Percentiles rank a stretch among this genome's conserved stretches.
phyloP scores from a whole-genome alignment of 2,888 invertebrate genomes.

The Plebejus melissa region DNA sequence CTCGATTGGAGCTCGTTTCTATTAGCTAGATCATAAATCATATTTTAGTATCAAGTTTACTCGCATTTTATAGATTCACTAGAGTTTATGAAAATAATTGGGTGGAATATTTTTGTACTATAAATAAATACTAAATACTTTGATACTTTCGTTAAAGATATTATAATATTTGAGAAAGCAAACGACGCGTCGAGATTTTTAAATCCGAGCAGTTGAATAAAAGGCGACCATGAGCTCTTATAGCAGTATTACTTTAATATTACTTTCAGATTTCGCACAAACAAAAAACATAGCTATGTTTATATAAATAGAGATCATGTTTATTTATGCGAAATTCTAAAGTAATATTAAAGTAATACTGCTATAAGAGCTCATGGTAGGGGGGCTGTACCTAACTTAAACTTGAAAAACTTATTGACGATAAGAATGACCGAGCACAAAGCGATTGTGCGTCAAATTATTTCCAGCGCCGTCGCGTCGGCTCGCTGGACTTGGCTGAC shows the following conservation, averaged over 20 bases:
- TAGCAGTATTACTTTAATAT: too few relatives aligned
- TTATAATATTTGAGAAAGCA: not conserved
- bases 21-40: slow-evolving; percentile 13
- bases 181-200: not conserved
- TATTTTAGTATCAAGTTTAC: slow-evolving; percentile 16
- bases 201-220: too few relatives aligned
- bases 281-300: too few relatives aligned
- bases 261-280: too few relatives aligned
- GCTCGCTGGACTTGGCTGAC: not conserved
- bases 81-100: not conserved
- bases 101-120: not conserved
- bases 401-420: not conserved
- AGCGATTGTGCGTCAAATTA: not conserved
- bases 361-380: too few relatives aligned
- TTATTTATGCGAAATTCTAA: too few relatives aligned
- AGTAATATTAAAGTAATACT: too few relatives aligned
- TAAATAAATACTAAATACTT: not conserved
- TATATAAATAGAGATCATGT: too few relatives aligned
- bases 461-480: not conserved
- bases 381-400: too few relatives aligned
- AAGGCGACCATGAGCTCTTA: too few relatives aligned
- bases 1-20: slow-evolving; percentile 17
- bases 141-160: not conserved
- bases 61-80: not conserved
- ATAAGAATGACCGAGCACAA: not conserved